Base-by-base conservation (phyloP, 2,113 vertebrate species). In the Reinhardtius hippoglossoides region DNA sequence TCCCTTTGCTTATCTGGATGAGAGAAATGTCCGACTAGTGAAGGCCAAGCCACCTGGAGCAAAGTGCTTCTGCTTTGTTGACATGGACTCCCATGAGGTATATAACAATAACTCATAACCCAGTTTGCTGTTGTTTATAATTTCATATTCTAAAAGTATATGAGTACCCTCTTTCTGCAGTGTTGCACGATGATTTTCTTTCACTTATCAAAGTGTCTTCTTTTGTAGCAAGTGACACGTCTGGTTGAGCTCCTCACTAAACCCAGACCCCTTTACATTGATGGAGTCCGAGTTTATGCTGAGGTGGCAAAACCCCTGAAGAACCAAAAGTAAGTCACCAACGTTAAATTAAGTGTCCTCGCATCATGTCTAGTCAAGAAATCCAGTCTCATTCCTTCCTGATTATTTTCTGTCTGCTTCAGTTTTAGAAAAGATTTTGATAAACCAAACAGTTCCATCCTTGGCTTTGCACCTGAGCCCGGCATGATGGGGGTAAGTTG, bases 71-170 rank as follows among this genome's bases (percentile, higher is more conserved):
- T 95, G 97, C 93, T 99, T 99, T 92, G 97, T 99, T 21, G 97
- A 99, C 52, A 96, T 99, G 84, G 97, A 98, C 37, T 98, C 96
- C 6, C 97, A 98, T 24, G 96, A 97, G 91, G 97, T 99, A 84
- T 1, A 14, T 40, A 35, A 46, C 12, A 9, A 57, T 8, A 1
- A 21, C 37, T 37, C 18, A 16, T 9, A 58, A 21, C 35, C 26
- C 52, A 54, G 5, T 74, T 65, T 54, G 5, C 23, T 31, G 1
- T 0, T 37, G 8, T 24, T 42, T 0, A 20, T 35, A 0, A 24
- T 44, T 14, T 48, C 10, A 21, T 60, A 0, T 44, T 3, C 1
- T 8, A 1, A 9, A 9, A 35, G 27, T 56, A 48, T 67, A 50
- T 16, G 18, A 40, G 40, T 0, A 18, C 2, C 3, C 12, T 44